Evolutionary conservation across 2,888 invertebrate species (phyloP), one percentile per base, ranked within the genome.

Genomic region (Lysandra coridon): DNA sequence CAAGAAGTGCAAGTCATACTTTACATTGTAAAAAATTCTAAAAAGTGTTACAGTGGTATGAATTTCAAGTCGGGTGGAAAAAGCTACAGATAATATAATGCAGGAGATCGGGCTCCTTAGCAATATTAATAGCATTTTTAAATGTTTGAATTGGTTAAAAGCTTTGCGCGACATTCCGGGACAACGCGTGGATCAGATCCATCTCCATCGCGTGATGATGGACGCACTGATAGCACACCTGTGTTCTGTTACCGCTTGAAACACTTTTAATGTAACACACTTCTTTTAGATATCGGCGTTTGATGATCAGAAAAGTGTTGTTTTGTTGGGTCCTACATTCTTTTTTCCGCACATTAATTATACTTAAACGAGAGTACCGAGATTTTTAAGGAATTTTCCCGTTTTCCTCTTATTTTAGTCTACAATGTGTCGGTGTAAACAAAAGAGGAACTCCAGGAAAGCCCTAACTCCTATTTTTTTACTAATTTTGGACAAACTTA

Each of bases 191-290:
- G 30, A 44, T 78, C 78, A 14, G 73, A 73, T 78, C 40, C 49
- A 73, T 40, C 53, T 49, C 73, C 53, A n/a, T 78, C 57, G 73
- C 78, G 78, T 78, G 78, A 40, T 57, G 78, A 78, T 78, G 33
- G 23, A 78, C 73, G 33, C n/a, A 10, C 37, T 23, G 78, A 78
- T 78, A 78, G 64, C 23, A 44, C 30, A 69, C 62, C 23, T 12
- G 64, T 64, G 37, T 37, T 62, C 62, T 49, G 69, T n/a, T 49
- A 78, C 62, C 62, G 49, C 64, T 62, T n/a, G 14, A 37, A 69
- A 64, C 30, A 64, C 64, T 64, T 64, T 64, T 64, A 30, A 30
- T 64, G 64, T 64, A 64, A 64, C 64, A 64, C 64, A 49, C 49
- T 49, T 49, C 23, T 69, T 33, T 69, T 37, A 37, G 33, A 12